Percentiles rank a stretch among this genome's conserved stretches.
Conservation (phyloP, 2,888 invertebrate genomes). For the Papilio demoleus region DNA sequence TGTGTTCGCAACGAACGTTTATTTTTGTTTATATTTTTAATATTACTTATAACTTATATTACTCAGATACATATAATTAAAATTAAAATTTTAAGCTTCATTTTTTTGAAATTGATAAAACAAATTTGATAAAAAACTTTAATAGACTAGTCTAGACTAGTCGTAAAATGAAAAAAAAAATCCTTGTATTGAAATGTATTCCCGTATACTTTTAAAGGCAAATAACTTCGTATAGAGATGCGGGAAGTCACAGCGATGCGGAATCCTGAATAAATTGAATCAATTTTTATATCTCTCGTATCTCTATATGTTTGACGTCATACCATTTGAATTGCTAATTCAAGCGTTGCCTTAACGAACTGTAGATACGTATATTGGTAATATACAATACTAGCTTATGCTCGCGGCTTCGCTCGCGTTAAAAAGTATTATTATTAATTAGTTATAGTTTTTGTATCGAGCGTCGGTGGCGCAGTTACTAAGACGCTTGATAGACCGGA, state of each 20-base stretch:
- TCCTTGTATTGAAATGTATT: not conserved
- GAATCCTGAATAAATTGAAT: constrained; percentile 34
- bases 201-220: constrained; percentile 12
- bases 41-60: too few species aligned
- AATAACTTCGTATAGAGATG: constrained; percentile 14
- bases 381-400: not conserved
- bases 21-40: not conserved
- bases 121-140: too few species aligned
- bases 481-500: too few species aligned
- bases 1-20: not conserved
- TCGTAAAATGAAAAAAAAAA: not conserved
- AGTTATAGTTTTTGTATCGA: too few species aligned
- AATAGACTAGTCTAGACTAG: not conserved
- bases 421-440: too few species aligned
- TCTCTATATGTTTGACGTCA: constrained; percentile 18
- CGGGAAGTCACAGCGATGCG: constrained; percentile 32
- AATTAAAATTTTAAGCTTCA: too few species aligned
- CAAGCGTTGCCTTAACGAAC: constrained; percentile 20
- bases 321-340: constrained; percentile 37
- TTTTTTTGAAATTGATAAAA: too few species aligned
- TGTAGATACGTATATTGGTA: not conserved
- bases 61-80: too few species aligned
- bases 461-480: too few species aligned
- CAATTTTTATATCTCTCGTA: constrained; percentile 31
- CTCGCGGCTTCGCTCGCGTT: not conserved